Evolutionary conservation across 2,113 vertebrate genomes (phyloP).

Genomic region (Myotis brandtii): DNA sequence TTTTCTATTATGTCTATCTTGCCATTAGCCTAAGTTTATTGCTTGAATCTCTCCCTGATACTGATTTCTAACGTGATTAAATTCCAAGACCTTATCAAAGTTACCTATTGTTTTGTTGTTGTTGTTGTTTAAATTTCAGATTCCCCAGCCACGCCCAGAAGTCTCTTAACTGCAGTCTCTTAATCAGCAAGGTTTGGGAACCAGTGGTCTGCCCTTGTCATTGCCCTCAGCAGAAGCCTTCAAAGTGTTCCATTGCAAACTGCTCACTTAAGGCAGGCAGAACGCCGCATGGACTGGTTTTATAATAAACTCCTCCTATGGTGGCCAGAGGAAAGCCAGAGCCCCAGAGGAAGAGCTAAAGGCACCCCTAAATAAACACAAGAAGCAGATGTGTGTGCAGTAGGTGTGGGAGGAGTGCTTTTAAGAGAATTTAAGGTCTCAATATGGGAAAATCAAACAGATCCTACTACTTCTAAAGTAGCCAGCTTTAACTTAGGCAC

Average conservation of each 20-base stretch:
- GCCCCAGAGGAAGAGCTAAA: neutral
- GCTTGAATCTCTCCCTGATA: neutral
- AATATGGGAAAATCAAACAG: neutral
- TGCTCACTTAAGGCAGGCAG: neutral
- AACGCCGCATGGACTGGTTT: rapidly evolving
- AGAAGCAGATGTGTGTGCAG: neutral
- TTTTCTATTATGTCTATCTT: neutral
- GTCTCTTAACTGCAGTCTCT: neutral
- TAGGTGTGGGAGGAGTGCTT: neutral
- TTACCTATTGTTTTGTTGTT: neutral
- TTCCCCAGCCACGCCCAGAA: neutral
- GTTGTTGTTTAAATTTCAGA: neutral
- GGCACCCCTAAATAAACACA: neutral
- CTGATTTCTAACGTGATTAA: neutral
- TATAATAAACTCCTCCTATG: neutral
- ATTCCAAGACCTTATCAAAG: neutral
- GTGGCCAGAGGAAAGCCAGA: neutral
- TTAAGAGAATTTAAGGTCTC: neutral
- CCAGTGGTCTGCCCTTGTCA: neutral
- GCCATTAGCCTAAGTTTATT: neutral
- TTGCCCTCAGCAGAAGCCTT: neutral
- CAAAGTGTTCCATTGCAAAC: neutral
- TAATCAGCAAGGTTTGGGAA: neutral
- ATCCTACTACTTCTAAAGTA: neutral
- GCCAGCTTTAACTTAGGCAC: neutral